Percentiles rank a stretch among this genome's conserved stretches.
phyloP scores from a whole-genome alignment of 2,888 invertebrate genomes.

The Pherbina coryleti region DNA sequence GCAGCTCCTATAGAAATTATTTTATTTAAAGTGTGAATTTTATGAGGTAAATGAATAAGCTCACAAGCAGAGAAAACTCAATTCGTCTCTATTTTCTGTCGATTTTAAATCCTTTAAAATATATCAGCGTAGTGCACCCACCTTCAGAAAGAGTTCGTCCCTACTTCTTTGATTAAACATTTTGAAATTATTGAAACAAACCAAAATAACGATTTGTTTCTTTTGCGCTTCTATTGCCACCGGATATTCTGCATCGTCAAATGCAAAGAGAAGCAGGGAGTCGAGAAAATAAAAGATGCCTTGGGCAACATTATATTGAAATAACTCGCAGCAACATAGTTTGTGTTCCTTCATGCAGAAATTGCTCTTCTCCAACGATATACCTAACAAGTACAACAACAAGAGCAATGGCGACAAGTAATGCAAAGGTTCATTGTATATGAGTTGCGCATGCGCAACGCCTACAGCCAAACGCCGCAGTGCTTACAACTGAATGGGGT shows the following conservation, averaged over 20 bases:
- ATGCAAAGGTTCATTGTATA: background rate
- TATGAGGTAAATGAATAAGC: too few relatives aligned
- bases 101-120: too few relatives aligned
- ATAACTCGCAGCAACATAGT: background rate
- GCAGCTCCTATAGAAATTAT: too few relatives aligned
- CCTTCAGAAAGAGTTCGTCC: too few relatives aligned
- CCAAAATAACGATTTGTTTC: background rate
- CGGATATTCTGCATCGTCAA: background rate
- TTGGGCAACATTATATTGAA: background rate
- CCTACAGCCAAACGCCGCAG: slow-evolving; percentile 10
- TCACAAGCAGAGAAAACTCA: too few relatives aligned
- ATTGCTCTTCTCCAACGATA: background rate
- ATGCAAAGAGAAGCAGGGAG: background rate
- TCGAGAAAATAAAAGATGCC: background rate
- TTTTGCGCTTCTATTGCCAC: background rate
- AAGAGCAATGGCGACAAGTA: background rate
- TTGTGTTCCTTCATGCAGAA: background rate
- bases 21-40: too few relatives aligned
- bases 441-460: slow-evolving; percentile 40
- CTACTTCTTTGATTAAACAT: background rate
- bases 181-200: background rate
- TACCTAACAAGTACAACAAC: background rate
- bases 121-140: too few relatives aligned
- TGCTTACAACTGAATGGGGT: background rate
- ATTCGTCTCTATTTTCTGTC: too few relatives aligned